Evolutionary conservation across 1,140 invertebrate species (phyloP).

Genomic region (Ceratina japonica): DNA sequence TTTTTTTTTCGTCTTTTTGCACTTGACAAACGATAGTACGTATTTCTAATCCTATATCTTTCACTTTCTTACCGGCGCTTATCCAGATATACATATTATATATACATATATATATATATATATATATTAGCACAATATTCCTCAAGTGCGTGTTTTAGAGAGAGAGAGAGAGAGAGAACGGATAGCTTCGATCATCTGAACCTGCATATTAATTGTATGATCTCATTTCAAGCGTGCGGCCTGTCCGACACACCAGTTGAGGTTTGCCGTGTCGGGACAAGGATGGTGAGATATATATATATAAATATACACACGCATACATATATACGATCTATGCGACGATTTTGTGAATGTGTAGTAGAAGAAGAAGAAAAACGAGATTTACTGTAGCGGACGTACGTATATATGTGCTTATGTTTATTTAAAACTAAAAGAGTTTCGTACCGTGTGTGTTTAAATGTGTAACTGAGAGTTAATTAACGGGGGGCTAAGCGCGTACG

Average conservation of each 20-base stretch:
- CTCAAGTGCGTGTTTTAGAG: slow-evolving; percentile 32
- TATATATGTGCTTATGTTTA: slow-evolving; percentile 49
- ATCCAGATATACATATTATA: neutral
- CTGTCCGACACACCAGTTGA: slow-evolving; percentile 22
- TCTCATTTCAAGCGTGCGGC: slow-evolving; percentile 49
- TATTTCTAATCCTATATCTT: slow-evolving; percentile 15
- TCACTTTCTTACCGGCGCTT: slow-evolving; percentile 49
- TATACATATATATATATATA: no score
- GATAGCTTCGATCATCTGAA: slow-evolving; percentile 64
- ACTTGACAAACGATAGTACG: slow-evolving; percentile 9
- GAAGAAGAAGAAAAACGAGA: slow-evolving; percentile 30
- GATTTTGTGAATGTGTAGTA: slow-evolving; percentile 40
- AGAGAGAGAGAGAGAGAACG: slow-evolving; percentile 25
- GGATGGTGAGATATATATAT: slow-evolving; percentile 22
- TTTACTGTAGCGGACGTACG: slow-evolving; percentile 38
- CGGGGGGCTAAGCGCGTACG: neutral
- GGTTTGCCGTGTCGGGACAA: slow-evolving; percentile 16
- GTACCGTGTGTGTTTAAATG: slow-evolving; percentile 44
- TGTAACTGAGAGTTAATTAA: slow-evolving; percentile 33
- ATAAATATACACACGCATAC: neutral
- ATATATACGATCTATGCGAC: slow-evolving; percentile 32
- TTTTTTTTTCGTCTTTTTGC: slow-evolving; percentile 30
- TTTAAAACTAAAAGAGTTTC: slow-evolving; percentile 34
- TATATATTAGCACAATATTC: slow-evolving; percentile 58
- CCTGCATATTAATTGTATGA: slow-evolving; percentile 52